Evolutionary conservation across 2,113 vertebrate genomes (phyloP).

Genomic region (Syngnathus floridae): DNA sequence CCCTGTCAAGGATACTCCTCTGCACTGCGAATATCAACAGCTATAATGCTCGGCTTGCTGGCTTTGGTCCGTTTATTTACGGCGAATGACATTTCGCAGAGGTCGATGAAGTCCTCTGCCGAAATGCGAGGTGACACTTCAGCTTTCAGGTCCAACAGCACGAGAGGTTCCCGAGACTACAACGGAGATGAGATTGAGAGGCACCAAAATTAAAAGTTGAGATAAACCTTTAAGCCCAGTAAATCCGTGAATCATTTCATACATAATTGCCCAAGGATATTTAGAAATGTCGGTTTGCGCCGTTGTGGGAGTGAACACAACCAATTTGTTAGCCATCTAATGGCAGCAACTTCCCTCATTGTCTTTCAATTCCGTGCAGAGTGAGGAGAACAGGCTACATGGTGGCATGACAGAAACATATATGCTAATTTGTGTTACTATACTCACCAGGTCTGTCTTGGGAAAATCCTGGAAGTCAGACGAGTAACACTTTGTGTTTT

Average conservation of each 20-base stretch:
- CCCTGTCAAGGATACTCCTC: conserved; percentile 92
- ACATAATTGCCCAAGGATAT: too few species aligned
- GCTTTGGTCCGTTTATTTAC: conserved; percentile 80
- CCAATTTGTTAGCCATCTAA: too few species aligned
- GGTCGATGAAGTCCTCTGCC: conserved; percentile 91
- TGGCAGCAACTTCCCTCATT: too few species aligned
- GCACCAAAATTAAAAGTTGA: too few species aligned
- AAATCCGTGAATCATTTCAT: too few species aligned
- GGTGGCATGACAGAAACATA: neutral
- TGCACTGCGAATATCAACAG: conserved; percentile 85
- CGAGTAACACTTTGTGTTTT: conserved; percentile 68
- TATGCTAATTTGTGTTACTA: neutral
- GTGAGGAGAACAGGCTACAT: too few species aligned
- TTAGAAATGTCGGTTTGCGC: too few species aligned
- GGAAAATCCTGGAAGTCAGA: conserved; percentile 81
- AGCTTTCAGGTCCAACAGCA: conserved; percentile 87
- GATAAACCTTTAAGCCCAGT: too few species aligned
- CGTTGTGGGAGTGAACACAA: too few species aligned
- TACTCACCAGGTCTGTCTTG: conserved; percentile 82
- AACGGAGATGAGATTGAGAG: conserved; percentile 18
- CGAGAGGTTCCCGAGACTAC: conserved; percentile 88
- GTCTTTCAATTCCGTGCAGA: too few species aligned
- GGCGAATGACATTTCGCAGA: conserved; percentile 82
- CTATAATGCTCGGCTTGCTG: conserved; percentile 87
- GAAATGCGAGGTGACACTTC: conserved; percentile 92